Evolutionary conservation across 2,888 invertebrate species (phyloP).

Genomic region (Ophioninae sp.): DNA sequence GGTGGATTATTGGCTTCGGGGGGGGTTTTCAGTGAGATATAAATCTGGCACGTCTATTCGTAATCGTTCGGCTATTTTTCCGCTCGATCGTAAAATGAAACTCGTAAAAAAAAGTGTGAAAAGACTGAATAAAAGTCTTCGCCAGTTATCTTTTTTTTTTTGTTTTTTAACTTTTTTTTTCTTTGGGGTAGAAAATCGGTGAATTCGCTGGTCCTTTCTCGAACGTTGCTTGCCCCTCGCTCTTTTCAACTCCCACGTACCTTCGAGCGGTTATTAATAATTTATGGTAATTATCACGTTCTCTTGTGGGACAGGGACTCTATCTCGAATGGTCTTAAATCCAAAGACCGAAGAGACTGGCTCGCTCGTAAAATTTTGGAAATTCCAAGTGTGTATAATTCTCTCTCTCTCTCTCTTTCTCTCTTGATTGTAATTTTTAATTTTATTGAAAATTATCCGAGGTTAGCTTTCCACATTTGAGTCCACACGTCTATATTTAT

Average conservation of each 20-base stretch:
- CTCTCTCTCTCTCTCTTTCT: no score
- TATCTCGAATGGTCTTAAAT: slow-evolving; percentile 74
- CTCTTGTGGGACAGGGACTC: slow-evolving; percentile 69
- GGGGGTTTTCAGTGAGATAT: slow-evolving; percentile 60
- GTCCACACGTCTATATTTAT: neutral
- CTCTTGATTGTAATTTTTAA: slow-evolving; percentile 41
- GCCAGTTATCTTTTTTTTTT: slow-evolving; percentile 21
- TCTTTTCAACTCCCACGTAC: slow-evolving; percentile 59
- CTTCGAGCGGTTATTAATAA: slow-evolving; percentile 76
- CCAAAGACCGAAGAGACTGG: slow-evolving; percentile 70
- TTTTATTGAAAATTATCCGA: slow-evolving; percentile 38
- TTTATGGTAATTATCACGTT: slow-evolving; percentile 79
- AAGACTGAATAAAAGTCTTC: slow-evolving; percentile 69
- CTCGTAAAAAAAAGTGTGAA: slow-evolving; percentile 78
- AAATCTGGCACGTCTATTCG: slow-evolving; percentile 63
- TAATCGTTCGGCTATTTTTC: slow-evolving; percentile 75
- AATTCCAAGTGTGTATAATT: slow-evolving; percentile 3
- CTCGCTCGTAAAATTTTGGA: slow-evolving; percentile 75
- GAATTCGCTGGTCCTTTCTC: slow-evolving; percentile 24
- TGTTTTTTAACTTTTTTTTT: slow-evolving; percentile 16
- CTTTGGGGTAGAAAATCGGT: slow-evolving; percentile 41
- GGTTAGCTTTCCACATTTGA: neutral
- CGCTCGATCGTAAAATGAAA: slow-evolving; percentile 80
- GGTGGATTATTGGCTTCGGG: slow-evolving; percentile 32
- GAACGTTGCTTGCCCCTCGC: neutral